Evolutionary conservation across 2,797 vertebrate genomes (phyloP), one percentile per base, ranked within the genome.

Genomic region (Holocentrus rufus): DNA sequence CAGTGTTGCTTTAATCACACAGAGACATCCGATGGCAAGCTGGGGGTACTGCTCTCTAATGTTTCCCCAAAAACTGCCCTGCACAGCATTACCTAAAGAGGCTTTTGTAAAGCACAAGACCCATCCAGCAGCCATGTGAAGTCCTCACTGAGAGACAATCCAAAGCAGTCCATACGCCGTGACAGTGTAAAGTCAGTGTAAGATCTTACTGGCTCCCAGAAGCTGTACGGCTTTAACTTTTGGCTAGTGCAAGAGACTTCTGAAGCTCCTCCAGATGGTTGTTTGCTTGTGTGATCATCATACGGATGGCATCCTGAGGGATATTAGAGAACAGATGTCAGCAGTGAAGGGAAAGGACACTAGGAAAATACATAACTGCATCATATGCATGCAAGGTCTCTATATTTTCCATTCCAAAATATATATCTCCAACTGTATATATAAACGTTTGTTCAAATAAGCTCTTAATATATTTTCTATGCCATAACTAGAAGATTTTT

Each of bases 221-320:
- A 44, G 22, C 46, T 36, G 27, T 10, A 1, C 0, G 20, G 2
- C 0, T 1, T 79, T 90, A 97, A 59, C 92, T 95, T 77, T 89
- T 90, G 62, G 96, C 95, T 90, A 99, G 69, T 0, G 91, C 93
- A 31, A 98, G 92, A 15, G 95, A 92, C 79, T 66, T 94, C 46
- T 96, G 94, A 76, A 98, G 92, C 54, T 96, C 95, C 79, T 94
- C 93, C 25, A 97, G 94, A n/a, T 99, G 97, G 85, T 94, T 95
- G 56, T 93, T 94, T n/a, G 96, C 98, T 65, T 98, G 97, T 44
- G 94, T 95, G 71, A 98, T 92, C 97, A 99, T 99, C 97, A 99
- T 98, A 58, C 95, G 93, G 83, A 98, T 89, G 0, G 94, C 90
- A 56, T 96, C 96, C 98, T 98, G 76, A 20, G 47, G 69, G 18